phyloP scores from a whole-genome alignment of 2,113 vertebrate genomes.

The Centropristis striata region DNA sequence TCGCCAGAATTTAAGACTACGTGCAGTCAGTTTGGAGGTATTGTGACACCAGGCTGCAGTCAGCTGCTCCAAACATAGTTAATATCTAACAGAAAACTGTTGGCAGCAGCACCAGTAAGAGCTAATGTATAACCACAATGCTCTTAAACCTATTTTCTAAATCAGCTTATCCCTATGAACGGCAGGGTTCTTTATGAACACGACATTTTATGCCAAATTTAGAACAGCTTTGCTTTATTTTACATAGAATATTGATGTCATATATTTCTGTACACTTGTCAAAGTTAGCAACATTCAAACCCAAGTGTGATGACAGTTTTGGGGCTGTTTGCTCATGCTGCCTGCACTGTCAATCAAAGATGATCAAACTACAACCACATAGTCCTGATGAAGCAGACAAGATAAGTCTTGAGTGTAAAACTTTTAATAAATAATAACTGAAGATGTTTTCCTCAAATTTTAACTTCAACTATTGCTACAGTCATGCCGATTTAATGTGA shows the following conservation, averaged over 20 bases:
- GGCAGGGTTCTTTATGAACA: background rate
- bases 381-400: background rate
- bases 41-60: slow-evolving; percentile 26
- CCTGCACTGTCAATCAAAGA: slow-evolving; percentile 1
- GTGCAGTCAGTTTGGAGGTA: slow-evolving; percentile 3
- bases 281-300: slow-evolving; percentile 11
- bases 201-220: background rate
- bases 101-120: slow-evolving; percentile 27
- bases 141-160: background rate
- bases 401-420: background rate
- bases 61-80: slow-evolving; percentile 38
- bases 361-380: background rate
- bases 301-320: background rate
- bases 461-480: background rate
- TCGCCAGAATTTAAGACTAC: slow-evolving; percentile 1
- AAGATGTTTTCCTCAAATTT: background rate
- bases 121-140: slow-evolving; percentile 37
- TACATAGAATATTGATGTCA: background rate
- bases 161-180: background rate
- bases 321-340: background rate
- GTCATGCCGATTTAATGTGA: background rate
- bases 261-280: background rate
- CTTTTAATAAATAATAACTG: background rate
- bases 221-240: background rate
- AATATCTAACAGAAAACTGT: slow-evolving; percentile 28